Evolutionary conservation across 1,140 invertebrate species (phyloP).

Genomic region (Riptortus pedestris): DNA sequence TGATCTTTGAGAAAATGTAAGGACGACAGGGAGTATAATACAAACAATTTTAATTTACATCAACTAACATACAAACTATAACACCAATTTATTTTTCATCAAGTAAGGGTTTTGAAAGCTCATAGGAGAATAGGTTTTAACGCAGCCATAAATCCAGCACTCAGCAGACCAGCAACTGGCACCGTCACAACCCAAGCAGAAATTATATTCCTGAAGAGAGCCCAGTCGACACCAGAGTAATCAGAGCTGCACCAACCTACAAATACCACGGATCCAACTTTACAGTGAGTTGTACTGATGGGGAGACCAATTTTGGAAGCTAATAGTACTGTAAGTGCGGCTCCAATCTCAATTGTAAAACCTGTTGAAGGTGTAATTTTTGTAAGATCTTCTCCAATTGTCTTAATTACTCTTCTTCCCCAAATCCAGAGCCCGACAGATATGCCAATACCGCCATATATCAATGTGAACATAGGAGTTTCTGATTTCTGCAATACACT

Average conservation of each 20-base stretch:
- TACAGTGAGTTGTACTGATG: constrained; percentile 98
- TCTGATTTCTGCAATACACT: constrained; percentile 67
- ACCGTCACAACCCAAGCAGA: constrained; percentile 95
- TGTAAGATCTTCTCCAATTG: constrained; percentile 91
- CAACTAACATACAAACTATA: background rate
- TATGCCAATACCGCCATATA: constrained; percentile 93
- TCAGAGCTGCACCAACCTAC: constrained; percentile 66
- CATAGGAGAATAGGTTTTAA: background rate
- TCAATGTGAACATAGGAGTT: constrained; percentile 80
- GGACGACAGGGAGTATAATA: background rate
- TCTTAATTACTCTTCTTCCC: constrained; percentile 91
- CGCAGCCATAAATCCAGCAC: constrained; percentile 41
- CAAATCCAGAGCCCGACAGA: constrained; percentile 90
- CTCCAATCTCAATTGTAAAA: constrained; percentile 90
- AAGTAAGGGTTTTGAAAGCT: constrained; percentile 5
- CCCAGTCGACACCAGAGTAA: constrained; percentile 72
- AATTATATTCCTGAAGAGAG: constrained; percentile 82
- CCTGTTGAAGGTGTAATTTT: constrained; percentile 93
- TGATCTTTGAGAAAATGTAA: too few species aligned
- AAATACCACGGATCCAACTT: constrained; percentile 92
- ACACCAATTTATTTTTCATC: background rate
- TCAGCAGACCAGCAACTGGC: constrained; percentile 75
- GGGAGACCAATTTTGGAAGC: constrained; percentile 94
- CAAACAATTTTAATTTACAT: background rate
- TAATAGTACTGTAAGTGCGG: constrained; percentile 87